Conservation (phyloP, 2,797 vertebrate species). For the Coregonus suidteri region DNA sequence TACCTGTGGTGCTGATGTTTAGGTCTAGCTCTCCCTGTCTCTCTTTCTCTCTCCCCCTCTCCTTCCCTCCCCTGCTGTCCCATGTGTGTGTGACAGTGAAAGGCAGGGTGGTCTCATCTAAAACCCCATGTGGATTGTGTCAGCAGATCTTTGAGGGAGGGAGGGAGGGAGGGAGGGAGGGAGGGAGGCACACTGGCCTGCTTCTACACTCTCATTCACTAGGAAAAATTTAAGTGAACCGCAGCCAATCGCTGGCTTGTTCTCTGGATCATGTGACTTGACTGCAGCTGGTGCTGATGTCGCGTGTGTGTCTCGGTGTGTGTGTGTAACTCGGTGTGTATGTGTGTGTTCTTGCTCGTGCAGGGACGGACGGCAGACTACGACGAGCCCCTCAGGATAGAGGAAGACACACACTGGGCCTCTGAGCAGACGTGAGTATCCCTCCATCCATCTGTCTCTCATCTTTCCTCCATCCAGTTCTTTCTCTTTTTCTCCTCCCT, state of each 20-base stretch:
- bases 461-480: neutral
- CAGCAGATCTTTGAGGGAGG: slow-evolving; percentile 4
- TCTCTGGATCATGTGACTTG: slow-evolving; percentile 54
- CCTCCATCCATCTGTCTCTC: neutral
- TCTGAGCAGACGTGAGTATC: slow-evolving; percentile 79
- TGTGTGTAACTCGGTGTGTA: slow-evolving; percentile 5
- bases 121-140: neutral
- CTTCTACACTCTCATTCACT: slow-evolving; percentile 21
- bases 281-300: slow-evolving; percentile 57
- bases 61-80: neutral
- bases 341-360: slow-evolving; percentile 33
- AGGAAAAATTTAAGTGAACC: slow-evolving; percentile 21
- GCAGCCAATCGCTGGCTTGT: slow-evolving; percentile 35
- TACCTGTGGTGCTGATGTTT: no score
- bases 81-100: slow-evolving; percentile 22
- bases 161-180: slow-evolving; percentile 1
- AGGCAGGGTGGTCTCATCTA: neutral
- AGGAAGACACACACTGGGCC: slow-evolving; percentile 86
- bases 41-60: neutral
- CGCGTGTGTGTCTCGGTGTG: slow-evolving; percentile 36
- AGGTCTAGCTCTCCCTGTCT: no score
- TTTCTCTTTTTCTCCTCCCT: neutral
- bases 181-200: slow-evolving; percentile 11
- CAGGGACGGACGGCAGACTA: slow-evolving; percentile 83
- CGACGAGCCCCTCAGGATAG: slow-evolving; percentile 90